These are phyloP conservation scores for Spinibarbus caldwelli DNA, from an alignment of 2,797 vertebrate species.

Conservation along the genomic window DNA sequence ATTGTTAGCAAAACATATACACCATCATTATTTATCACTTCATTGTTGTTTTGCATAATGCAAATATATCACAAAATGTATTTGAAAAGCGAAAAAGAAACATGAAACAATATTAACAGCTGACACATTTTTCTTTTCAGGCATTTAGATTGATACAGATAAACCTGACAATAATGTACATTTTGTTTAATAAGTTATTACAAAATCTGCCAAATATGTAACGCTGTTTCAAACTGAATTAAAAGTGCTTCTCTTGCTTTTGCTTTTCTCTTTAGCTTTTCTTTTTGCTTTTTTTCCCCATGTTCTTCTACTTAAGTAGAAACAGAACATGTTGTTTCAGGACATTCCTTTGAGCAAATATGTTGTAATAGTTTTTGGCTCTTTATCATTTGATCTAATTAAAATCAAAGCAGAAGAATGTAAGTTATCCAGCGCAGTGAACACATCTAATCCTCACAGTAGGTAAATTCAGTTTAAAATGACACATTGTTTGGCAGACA, in stretches of 20 bases:
- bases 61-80: background rate
- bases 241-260: background rate
- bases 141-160: background rate
- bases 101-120: background rate
- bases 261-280: background rate
- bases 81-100: background rate
- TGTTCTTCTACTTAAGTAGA: background rate
- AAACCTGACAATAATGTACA: background rate
- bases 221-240: background rate
- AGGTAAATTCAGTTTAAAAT: background rate
- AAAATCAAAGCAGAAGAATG: background rate
- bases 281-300: background rate
- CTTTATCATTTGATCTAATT: background rate
- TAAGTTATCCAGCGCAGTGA: too few species aligned
- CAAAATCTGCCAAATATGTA: background rate
- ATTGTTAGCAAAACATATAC: background rate
- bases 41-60: background rate
- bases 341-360: background rate
- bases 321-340: background rate
- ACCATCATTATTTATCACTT: background rate
- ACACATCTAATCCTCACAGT: background rate
- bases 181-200: background rate
- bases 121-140: background rate
- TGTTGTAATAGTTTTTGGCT: background rate
- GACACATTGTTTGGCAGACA: background rate